Percentiles rank a stretch among this genome's conserved stretches.
These are phyloP conservation scores for Chelonus formosanus DNA, from an alignment of 2,888 invertebrate species.

Conservation along the genomic window DNA sequence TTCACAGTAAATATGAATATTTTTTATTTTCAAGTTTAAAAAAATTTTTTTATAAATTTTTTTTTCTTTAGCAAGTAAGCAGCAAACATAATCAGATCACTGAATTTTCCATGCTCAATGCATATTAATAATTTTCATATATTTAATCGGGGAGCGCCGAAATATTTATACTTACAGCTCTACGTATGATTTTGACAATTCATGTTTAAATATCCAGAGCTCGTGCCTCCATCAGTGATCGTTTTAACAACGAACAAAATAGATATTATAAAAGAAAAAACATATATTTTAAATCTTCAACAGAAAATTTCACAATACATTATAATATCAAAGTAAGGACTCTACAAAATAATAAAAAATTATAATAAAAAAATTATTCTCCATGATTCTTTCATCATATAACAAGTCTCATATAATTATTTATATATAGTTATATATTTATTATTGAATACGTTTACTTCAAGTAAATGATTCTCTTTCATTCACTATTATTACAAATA, in stretches of 20 bases:
- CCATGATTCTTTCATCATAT: slow-evolving; percentile 1
- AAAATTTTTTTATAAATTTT: slow-evolving; percentile 4
- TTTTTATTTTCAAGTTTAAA: slow-evolving; percentile 4
- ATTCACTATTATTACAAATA: slow-evolving; percentile 4
- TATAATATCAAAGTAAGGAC: slow-evolving; percentile 12
- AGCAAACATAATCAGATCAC: slow-evolving; percentile 26
- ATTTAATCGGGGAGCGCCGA: slow-evolving; percentile 49
- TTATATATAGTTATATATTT: background rate
- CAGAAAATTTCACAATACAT: background rate
- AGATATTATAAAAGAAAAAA: background rate
- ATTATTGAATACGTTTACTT: background rate
- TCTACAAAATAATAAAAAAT: slow-evolving; percentile 14
- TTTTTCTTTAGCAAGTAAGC: slow-evolving; percentile 8
- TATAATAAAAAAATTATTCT: background rate
- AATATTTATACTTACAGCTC: slow-evolving; percentile 45
- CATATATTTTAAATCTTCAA: slow-evolving; percentile 10
- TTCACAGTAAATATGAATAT: slow-evolving; percentile 28
- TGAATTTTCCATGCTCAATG: slow-evolving; percentile 49
- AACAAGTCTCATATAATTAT: slow-evolving; percentile 8
- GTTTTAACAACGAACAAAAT: slow-evolving; percentile 13
- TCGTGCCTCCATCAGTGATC: slow-evolving; percentile 33
- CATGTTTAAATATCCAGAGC: slow-evolving; percentile 50
- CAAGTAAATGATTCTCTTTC: slow-evolving; percentile 2
- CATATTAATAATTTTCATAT: slow-evolving; percentile 53
- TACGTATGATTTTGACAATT: slow-evolving; percentile 50